Evolutionary conservation across 2,888 invertebrate species (phyloP), one percentile per base, ranked within the genome.

Genomic region (Megalurothrips usitatus): DNA sequence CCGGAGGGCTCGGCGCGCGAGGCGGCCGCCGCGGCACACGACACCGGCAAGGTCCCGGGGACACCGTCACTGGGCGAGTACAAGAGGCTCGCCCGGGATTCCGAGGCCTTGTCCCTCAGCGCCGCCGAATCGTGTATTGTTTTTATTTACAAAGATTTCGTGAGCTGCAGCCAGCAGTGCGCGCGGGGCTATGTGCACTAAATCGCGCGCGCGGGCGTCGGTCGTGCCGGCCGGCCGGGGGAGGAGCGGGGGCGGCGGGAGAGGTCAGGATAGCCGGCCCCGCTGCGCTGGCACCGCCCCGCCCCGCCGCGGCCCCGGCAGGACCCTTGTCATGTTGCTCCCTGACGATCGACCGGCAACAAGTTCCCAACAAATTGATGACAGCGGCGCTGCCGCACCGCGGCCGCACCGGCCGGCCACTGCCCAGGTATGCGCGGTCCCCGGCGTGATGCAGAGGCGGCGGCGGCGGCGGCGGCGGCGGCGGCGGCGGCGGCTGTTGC

Each of bases 301-400:
- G 58, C 58, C 52, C 52, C 1, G 52, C 14, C 52, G 14, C 11
- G n/a, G 52, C 52, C 12, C 68, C 68, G 19, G 14, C 52, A 19
- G 10, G 58, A 19, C 58, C 58, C 58, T 58, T 58, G 58, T 58
- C 58, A 26, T 75, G 68, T 75, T 26, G 68, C 68, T 75, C 23
- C 68, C 68, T 68, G 68, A 68, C 68, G 68, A 68, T 68, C 68
- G 68, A 23, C 14, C 58, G 19, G 58, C 58, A 58, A 58, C 68
- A 75, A 75, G 23, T 75, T 75, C 68, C 68, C 68, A 75, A 26
- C 68, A 75, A 75, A 75, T 75, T 75, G 68, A 75, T 26, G 68
- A 75, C 68, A 75, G 68, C 68, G 68, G 23, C 68, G 68, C 68
- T 23, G 68, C 52, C 12, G 52, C 52, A 52, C 12, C 58, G 58